Conservation (phyloP, 2,888 invertebrate genomes). For the Agrenia bidenticulata region DNA sequence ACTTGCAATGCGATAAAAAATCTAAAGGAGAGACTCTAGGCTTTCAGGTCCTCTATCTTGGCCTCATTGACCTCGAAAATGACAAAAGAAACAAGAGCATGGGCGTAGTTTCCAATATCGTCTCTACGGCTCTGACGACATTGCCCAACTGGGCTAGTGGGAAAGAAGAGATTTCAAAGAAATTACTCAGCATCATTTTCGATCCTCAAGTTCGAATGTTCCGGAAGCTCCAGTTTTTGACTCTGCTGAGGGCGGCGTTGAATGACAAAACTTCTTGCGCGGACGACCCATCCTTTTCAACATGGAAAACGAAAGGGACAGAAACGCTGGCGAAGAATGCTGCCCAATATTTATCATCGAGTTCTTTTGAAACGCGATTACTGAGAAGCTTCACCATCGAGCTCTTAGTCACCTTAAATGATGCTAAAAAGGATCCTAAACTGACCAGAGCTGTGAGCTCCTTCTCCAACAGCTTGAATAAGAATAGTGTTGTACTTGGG, state of each 20-base stretch:
- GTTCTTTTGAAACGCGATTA: too few species aligned
- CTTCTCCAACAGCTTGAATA: too few species aligned
- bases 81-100: constrained; percentile 18
- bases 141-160: constrained; percentile 25
- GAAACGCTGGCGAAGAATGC: constrained; percentile 1
- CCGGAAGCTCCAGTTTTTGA: constrained; percentile 7
- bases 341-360: neutral
- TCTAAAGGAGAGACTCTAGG: constrained; percentile 18
- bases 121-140: constrained; percentile 19
- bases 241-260: constrained; percentile 2
- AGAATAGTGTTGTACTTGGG: too few species aligned
- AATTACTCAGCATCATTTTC: constrained; percentile 7
- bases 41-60: constrained; percentile 16
- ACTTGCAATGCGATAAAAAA: constrained; percentile 9
- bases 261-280: neutral
- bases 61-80: constrained; percentile 11
- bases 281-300: neutral
- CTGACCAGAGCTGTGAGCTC: neutral
- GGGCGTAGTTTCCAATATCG: constrained; percentile 17
- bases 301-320: neutral
- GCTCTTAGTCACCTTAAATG: constrained; percentile 1
- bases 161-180: constrained; percentile 14
- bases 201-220: constrained; percentile 7
- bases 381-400: neutral
- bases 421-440: neutral